Conservation (phyloP, 2,888 invertebrate species). For the Formica aserva region DNA sequence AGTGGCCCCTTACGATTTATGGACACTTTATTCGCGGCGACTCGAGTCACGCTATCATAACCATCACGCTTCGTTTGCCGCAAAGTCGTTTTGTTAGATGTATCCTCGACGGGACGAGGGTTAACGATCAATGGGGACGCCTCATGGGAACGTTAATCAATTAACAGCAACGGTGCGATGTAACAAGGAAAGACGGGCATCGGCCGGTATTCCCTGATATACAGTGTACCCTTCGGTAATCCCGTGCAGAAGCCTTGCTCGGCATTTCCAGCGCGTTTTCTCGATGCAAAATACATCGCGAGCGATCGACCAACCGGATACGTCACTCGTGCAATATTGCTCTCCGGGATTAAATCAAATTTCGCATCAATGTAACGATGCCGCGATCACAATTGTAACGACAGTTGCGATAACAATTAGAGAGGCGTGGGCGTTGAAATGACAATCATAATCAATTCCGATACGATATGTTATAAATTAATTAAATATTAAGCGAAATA, state of each 20-base stretch:
- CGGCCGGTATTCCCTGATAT: background rate
- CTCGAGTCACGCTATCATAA: conserved; percentile 23
- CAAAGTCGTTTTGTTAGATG: conserved; percentile 41
- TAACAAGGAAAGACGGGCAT: conserved; percentile 59
- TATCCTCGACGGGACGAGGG: conserved; percentile 39
- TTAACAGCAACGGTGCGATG: conserved; percentile 51
- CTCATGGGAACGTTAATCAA: conserved; percentile 63
- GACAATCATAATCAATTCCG: conserved; percentile 29
- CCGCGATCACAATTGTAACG: conserved; percentile 15
- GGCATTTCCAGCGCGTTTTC: conserved; percentile 36
- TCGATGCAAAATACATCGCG: conserved; percentile 37
- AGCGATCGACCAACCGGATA: background rate
- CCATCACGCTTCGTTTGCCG: background rate
- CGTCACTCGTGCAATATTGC: conserved; percentile 25
- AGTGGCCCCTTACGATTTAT: conserved; percentile 22
- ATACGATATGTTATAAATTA: background rate
- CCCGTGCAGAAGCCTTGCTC: conserved; percentile 1
- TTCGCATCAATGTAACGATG: conserved; percentile 11
- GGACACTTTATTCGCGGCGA: conserved; percentile 27
- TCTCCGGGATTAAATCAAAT: conserved; percentile 29
- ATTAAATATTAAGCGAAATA: conserved; percentile 27
- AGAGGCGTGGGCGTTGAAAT: background rate
- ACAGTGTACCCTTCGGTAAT: conserved; percentile 29
- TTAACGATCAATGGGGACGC: conserved; percentile 51
- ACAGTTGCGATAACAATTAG: conserved; percentile 2